phyloP scores from a whole-genome alignment of 92 coral and sea anemone species.

The Phymanthus crucifer region DNA sequence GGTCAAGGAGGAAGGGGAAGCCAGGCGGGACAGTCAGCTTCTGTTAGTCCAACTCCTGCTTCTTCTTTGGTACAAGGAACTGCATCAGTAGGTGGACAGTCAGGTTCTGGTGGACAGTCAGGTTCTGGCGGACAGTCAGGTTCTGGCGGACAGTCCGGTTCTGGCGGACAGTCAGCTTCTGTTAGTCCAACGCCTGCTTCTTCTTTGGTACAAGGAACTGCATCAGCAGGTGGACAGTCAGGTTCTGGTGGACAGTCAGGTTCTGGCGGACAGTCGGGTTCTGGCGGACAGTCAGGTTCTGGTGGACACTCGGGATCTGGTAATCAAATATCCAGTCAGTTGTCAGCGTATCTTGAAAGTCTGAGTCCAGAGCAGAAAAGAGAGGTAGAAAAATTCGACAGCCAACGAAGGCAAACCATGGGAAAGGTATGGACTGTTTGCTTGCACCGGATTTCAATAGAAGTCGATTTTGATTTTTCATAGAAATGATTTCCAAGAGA shows the following conservation, averaged over 20 bases:
- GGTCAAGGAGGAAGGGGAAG: background rate
- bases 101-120: background rate
- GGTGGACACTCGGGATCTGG: background rate
- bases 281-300: background rate
- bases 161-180: background rate
- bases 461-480: too few relatives aligned
- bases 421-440: background rate
- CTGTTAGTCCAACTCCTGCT: too few relatives aligned
- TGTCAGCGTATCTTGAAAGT: background rate
- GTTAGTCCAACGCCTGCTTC: background rate
- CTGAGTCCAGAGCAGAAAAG: constrained; percentile 9
- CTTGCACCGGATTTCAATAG: background rate
- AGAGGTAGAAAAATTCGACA: background rate
- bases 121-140: too few relatives aligned
- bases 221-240: too few relatives aligned
- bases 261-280: background rate
- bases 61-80: too few relatives aligned
- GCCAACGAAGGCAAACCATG: background rate
- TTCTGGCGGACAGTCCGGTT: too few relatives aligned
- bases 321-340: background rate
- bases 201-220: background rate
- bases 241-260: too few relatives aligned
- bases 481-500: too few relatives aligned
- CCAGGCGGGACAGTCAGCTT: too few relatives aligned
- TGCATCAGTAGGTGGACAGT: background rate